Conservation (phyloP, 2,888 invertebrate genomes). For the Acrobasis suavella region DNA sequence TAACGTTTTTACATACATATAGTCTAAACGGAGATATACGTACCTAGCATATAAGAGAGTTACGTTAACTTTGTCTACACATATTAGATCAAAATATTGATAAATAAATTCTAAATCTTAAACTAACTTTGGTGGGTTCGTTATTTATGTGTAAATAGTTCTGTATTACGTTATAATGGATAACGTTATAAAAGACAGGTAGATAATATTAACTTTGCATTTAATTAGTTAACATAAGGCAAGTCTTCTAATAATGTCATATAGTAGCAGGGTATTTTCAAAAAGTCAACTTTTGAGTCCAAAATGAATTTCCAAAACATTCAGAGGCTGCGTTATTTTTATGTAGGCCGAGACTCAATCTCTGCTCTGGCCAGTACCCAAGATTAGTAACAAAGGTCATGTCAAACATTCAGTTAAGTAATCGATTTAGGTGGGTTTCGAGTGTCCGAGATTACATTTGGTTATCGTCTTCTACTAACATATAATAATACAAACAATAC, state of each 20-base stretch:
- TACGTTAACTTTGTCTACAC: constrained; percentile 46
- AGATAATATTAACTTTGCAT: constrained; percentile 10
- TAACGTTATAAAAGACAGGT: neutral
- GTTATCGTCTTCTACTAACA: constrained; percentile 45
- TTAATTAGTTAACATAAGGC: neutral
- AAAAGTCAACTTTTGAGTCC: neutral
- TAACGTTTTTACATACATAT: neutral
- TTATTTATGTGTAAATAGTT: constrained; percentile 64
- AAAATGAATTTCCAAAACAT: neutral
- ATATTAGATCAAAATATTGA: constrained; percentile 41
- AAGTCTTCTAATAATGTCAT: constrained; percentile 12
- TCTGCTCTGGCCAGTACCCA: neutral
- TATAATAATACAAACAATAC: constrained; percentile 44
- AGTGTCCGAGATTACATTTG: constrained; percentile 55
- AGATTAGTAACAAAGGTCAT: neutral
- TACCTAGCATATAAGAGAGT: constrained; percentile 46
- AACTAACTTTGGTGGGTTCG: constrained; percentile 81
- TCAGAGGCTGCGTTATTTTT: neutral
- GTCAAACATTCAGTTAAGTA: constrained; percentile 3
- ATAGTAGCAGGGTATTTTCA: neutral
- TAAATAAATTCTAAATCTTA: constrained; percentile 68
- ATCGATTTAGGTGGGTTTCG: constrained; percentile 53
- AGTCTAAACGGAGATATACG: constrained; percentile 4
- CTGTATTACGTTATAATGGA: constrained; percentile 42
- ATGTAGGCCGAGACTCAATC: neutral